A percentile compares a stretch with the other conserved stretches of the same genome.
Evolutionary conservation across 2,888 invertebrate species (phyloP).

Genomic region (Ormyrus nitidulus): DNA sequence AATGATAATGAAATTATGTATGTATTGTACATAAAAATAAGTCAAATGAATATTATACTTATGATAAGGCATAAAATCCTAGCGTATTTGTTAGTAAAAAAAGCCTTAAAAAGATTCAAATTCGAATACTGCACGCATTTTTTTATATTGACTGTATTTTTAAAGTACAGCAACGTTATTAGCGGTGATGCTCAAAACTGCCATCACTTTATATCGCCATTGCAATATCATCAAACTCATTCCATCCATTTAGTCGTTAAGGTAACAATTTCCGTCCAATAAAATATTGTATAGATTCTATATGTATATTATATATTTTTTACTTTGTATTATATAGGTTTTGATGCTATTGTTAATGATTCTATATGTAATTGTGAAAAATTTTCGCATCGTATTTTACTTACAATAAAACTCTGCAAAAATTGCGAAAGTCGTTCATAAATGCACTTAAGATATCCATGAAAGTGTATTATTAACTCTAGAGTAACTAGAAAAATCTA

Average conservation of each 20-base stretch:
- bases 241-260: constrained; percentile 46
- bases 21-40: constrained; percentile 49
- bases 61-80: constrained; percentile 48
- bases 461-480: too few species aligned
- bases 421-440: too few species aligned
- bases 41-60: constrained; percentile 36
- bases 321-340: constrained; percentile 46
- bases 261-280: constrained; percentile 51
- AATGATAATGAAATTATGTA: constrained; percentile 39
- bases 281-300: constrained; percentile 46
- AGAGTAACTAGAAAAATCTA: too few species aligned
- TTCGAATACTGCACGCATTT: constrained; percentile 31
- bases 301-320: constrained; percentile 50
- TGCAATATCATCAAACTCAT: constrained; percentile 38
- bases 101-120: constrained; percentile 39
- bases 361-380: constrained; percentile 14
- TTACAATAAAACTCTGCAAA: too few species aligned
- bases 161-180: constrained; percentile 24
- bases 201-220: constrained; percentile 45
- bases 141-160: constrained; percentile 24
- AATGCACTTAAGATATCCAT: too few species aligned
- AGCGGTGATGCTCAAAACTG: constrained; percentile 43
- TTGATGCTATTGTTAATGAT: constrained; percentile 20
- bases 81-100: not conserved
- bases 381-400: not conserved